Evolutionary conservation across 2,888 invertebrate species (phyloP), one percentile per base, ranked within the genome.

Genomic region (Cyrtodaria siliqua): DNA sequence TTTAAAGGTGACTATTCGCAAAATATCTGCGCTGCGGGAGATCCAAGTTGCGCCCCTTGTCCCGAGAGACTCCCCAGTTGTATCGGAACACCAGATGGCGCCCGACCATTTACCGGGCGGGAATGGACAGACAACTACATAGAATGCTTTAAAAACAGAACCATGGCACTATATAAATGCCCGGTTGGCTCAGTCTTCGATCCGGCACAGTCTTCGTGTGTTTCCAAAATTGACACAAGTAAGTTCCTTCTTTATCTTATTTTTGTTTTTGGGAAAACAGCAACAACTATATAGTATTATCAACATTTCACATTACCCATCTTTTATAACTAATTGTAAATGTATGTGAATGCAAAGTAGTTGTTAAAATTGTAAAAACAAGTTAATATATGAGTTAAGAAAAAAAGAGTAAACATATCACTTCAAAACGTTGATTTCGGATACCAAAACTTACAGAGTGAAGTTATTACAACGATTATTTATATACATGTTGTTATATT

Each of bases 1-100:
- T 47, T 57, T 68, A 20, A 57, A 84, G 84, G 84, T 63, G 84
- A 82, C 44, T 84, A 84, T 57, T 24, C 29, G 9, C 84, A 84
- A 60, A 82, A 84, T 57, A 52, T 60, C 33, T 82, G 78, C 38
- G 24, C 50, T 20, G 33, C 63, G 1, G 63, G 64, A 14, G 64
- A 73, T 40, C 29, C n/a, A 16, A 63, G 29, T 12, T 80, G 78
- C 63, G 40, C 62, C 24, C 73, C 84, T 4, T 84, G 84, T 63
- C 69, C 71, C 2, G 72, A 74, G 8, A 63, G 83, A 18, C 67
- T 81, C 9, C 83, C 83, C 0, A 81, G 81, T 47, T 83, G 83
- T 67, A 53, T 81, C 3, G 79, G 83, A 1, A 52, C 55, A 42
- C 52, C 61, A n/a, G 81, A 83, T 49, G 80, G 83, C 26, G 76